Base-by-base conservation (phyloP, 2,797 vertebrate species). In the Xyrichtys novacula region DNA sequence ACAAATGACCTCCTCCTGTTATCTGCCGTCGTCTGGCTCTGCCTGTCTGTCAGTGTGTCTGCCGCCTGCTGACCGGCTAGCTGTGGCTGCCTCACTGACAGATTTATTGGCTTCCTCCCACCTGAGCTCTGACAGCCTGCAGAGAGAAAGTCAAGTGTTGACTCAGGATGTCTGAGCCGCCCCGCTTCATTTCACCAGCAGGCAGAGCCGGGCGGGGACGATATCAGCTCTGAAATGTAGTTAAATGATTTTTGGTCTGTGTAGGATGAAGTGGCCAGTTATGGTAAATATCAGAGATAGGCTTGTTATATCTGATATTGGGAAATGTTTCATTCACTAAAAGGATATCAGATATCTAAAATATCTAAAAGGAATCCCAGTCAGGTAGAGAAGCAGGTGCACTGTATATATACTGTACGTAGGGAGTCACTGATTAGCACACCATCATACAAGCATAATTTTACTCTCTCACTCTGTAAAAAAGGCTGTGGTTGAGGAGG, bases 71-170 rank as follows among this genome's bases (percentile, higher is more conserved):
- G 65, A 47, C 81, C 47, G 66, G 17, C 70, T 57, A 64, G 43
- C 70, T 67, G 55, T 64, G n/a, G 10, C 60, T 61, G 53, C 25
- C 5, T 15, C 40, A 17, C 44, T 15, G 4, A 56, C 85, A 70
- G 66, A 83, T 79, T 80, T 66, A 77, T 79, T 74, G 71, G 76
- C 78, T 47, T 42, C 66, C 56, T 85, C 71, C 76, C 74, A 61
- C 62, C 75, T 65, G 53, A 23, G 59, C 43, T 47, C 77, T 58
- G 76, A 69, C 74, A 75, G 53, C 71, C 64, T 47, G 66, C 62
- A 61, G 70, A 71, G 65, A 72, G 40, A 71, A n/a, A 47, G 71
- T 32, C 26, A 71, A 64, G 58, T 22, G 65, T 76, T 82, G 78
- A 74, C 57, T 73, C 71, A 46, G 52, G 39, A 50, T 57, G 60